A percentile compares a stretch with the other conserved stretches of the same genome.
These are phyloP conservation scores for Urocitellus parryii DNA, from an alignment of 2,113 vertebrate genomes.

Conservation along the genomic window DNA sequence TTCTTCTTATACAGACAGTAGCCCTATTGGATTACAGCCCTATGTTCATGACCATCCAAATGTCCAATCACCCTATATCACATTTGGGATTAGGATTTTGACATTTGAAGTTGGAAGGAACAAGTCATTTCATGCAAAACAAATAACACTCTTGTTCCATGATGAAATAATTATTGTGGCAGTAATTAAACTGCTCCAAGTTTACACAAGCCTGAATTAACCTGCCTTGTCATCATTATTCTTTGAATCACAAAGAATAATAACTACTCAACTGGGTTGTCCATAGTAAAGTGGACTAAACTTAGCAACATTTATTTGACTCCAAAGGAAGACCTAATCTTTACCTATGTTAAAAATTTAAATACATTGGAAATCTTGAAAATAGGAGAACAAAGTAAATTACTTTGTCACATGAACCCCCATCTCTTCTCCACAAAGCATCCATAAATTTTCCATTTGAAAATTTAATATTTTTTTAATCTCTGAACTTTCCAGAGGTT, in stretches of 20 bases:
- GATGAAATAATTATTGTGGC: background rate
- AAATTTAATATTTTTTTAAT: background rate
- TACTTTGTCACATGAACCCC: background rate
- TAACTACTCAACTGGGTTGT: background rate
- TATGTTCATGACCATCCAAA: background rate
- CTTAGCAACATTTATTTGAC: background rate
- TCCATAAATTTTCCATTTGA: background rate
- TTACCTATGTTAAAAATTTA: background rate
- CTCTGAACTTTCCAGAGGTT: background rate
- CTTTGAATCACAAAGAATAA: background rate
- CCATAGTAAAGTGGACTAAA: background rate
- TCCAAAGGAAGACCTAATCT: background rate
- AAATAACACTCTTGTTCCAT: background rate
- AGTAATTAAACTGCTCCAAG: background rate
- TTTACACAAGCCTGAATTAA: background rate
- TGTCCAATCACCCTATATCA: background rate
- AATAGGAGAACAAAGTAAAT: background rate
- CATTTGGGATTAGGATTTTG: background rate
- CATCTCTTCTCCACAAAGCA: background rate
- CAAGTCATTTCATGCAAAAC: background rate
- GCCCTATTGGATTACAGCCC: background rate
- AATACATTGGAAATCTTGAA: background rate
- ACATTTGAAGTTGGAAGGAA: background rate
- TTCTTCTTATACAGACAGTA: background rate
- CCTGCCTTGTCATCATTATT: background rate